Conservation (phyloP, 2,113 vertebrate species). For the Lepus europaeus region DNA sequence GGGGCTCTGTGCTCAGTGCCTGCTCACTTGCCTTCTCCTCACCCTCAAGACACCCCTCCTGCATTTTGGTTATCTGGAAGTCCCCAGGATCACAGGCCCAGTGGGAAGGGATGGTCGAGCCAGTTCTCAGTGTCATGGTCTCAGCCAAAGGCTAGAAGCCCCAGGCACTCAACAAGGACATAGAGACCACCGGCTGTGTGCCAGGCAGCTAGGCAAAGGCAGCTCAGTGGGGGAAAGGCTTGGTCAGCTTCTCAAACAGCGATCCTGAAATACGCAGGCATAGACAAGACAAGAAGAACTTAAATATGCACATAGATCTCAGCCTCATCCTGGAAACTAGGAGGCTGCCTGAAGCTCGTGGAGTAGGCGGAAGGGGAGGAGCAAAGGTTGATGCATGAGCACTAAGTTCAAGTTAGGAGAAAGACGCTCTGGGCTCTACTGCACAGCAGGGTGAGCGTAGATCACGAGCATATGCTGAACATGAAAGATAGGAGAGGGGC, state of each 20-base stretch:
- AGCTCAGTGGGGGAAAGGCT: not conserved
- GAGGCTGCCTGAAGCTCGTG: no score
- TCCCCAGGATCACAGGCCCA: no score
- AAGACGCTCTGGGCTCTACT: no score
- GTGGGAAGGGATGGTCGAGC: not conserved
- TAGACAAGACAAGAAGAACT: not conserved
- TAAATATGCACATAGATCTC: not conserved
- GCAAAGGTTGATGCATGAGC: no score
- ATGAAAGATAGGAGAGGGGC: no score
- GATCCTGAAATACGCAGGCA: not conserved
- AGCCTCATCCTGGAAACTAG: no score
- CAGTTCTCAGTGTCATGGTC: not conserved
- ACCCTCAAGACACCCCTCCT: fast-evolving
- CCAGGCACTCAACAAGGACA: not conserved
- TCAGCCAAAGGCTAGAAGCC: not conserved
- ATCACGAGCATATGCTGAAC: no score
- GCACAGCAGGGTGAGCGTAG: no score
- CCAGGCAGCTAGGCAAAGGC: not conserved
- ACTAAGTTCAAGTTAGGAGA: no score
- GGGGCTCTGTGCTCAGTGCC: not conserved
- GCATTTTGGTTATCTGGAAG: not conserved
- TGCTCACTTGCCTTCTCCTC: not conserved
- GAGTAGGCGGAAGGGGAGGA: no score
- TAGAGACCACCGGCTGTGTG: no score
- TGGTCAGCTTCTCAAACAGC: not conserved